These are phyloP conservation scores for Aldabrachelys gigantea DNA, from an alignment of 2,113 vertebrate species.

Conservation along the genomic window DNA sequence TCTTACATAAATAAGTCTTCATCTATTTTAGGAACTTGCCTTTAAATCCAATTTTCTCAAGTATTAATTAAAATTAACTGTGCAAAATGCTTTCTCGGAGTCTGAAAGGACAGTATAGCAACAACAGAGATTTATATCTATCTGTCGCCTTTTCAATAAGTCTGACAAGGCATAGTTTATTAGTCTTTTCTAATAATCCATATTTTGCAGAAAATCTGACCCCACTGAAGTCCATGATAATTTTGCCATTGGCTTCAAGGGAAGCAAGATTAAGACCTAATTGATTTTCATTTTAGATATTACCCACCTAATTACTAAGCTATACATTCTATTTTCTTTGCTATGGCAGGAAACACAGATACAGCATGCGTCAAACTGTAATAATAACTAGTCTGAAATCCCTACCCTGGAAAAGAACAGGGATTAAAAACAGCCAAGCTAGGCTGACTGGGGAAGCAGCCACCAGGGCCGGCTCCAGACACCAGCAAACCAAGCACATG, in stretches of 20 bases:
- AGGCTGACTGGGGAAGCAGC: too few relatives aligned
- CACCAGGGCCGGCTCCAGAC: too few relatives aligned
- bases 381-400: background rate
- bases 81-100: background rate
- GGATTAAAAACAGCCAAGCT: too few relatives aligned
- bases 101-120: background rate
- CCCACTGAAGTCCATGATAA: background rate
- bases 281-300: background rate
- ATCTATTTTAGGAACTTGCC: background rate
- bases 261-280: background rate
- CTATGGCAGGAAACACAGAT: background rate
- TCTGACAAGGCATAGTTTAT: background rate
- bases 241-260: background rate
- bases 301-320: background rate
- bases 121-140: background rate
- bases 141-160: background rate
- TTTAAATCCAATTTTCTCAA: background rate
- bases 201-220: background rate
- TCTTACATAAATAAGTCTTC: background rate
- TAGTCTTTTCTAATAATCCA: background rate
- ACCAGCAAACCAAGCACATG: too few relatives aligned
- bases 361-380: fast-evolving
- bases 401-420: background rate
- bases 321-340: background rate
- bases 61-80: background rate